Percentiles rank a stretch among this genome's conserved stretches.
Conservation (phyloP, 2,113 vertebrate genomes). For the Atherinomorus stipes region DNA sequence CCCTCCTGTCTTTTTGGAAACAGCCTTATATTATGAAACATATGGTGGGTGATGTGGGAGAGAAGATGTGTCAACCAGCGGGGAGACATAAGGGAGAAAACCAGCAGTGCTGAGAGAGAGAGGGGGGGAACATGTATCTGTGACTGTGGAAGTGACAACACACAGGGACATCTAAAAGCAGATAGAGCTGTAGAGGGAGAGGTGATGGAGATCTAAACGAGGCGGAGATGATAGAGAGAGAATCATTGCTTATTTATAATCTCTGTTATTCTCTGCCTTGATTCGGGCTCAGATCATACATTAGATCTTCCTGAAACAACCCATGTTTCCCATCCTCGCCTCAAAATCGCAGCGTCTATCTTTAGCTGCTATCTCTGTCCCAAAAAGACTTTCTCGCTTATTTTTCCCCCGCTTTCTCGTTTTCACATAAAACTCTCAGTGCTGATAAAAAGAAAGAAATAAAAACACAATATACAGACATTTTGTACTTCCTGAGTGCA, state of each 20-base stretch:
- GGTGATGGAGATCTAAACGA: conserved; percentile 35
- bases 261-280: conserved; percentile 60
- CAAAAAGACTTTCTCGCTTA: conserved; percentile 38
- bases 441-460: background rate
- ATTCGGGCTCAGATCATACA: conserved; percentile 69
- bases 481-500: conserved; percentile 13
- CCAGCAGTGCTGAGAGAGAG: background rate
- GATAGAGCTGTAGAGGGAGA: conserved; percentile 30
- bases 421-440: background rate
- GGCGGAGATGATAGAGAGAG: conserved; percentile 30
- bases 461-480: conserved; percentile 14
- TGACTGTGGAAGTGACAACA: conserved; percentile 21
- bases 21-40: conserved; percentile 44
- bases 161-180: conserved; percentile 29
- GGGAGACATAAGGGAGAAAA: background rate
- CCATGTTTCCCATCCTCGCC: conserved; percentile 50
- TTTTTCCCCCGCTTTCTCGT: conserved; percentile 6
- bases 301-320: conserved; percentile 65
- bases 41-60: conserved; percentile 26
- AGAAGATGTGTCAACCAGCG: background rate
- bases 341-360: conserved; percentile 61
- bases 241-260: conserved; percentile 75
- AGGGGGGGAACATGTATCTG: background rate
- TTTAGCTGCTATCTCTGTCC: conserved; percentile 70
- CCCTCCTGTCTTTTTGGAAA: background rate